phyloP scores from a whole-genome alignment of 92 coral and sea anemone species.

The Epizoanthus stellaris region DNA sequence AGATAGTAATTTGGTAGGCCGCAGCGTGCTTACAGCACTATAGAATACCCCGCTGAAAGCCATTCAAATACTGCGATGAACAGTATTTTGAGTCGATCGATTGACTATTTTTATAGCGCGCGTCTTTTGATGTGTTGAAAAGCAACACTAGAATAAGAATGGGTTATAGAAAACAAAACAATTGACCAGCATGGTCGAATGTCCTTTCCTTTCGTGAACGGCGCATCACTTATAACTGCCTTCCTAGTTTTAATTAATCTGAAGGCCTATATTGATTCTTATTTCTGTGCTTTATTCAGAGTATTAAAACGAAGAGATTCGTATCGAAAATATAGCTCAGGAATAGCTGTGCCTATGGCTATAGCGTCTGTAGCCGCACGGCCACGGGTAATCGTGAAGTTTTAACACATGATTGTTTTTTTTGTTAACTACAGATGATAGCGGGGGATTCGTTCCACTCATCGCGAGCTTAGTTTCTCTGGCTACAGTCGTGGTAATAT shows the following conservation, averaged over 20 bases:
- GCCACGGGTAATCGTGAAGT: constrained; percentile 13
- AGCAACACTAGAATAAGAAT: constrained; percentile 21
- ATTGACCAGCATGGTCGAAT: background rate
- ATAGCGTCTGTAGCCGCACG: too few relatives aligned
- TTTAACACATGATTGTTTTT: background rate
- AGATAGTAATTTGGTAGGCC: background rate
- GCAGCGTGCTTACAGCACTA: background rate
- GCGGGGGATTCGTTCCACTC: constrained; percentile 53
- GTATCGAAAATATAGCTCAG: background rate
- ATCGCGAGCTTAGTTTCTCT: constrained; percentile 90
- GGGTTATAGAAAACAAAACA: background rate
- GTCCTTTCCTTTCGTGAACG: background rate
- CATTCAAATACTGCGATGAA: constrained; percentile 15
- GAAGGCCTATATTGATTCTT: background rate
- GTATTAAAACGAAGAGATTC: constrained; percentile 12
- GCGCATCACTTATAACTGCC: too few relatives aligned
- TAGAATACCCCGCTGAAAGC: background rate
- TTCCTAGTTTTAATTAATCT: too few relatives aligned
- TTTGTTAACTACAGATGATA: constrained; percentile 34
- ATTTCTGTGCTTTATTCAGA: background rate
- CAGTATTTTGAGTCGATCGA: constrained; percentile 4
- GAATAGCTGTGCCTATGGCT: constrained; percentile 14
- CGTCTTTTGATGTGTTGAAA: constrained; percentile 5
- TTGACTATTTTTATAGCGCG: constrained; percentile 8
- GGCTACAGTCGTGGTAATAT: constrained; percentile 73